Conservation (phyloP, 2,113 vertebrate genomes). For the Heterotis niloticus region DNA sequence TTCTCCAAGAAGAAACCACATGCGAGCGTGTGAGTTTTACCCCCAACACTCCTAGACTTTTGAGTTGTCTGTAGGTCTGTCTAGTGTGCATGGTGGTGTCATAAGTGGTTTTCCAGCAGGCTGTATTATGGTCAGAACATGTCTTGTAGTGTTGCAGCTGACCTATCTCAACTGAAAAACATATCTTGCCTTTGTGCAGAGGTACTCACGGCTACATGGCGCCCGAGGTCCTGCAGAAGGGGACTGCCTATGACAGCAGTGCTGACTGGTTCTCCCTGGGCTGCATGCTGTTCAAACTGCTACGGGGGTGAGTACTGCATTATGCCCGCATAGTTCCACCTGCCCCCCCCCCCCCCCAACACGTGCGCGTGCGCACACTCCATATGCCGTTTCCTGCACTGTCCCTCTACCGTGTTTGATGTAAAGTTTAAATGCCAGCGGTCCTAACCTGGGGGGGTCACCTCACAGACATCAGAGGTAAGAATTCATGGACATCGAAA, state of each 20-base stretch:
- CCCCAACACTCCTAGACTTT: too few relatives aligned
- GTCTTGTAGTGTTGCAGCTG: constrained; percentile 5
- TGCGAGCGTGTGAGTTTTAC: constrained; percentile 86
- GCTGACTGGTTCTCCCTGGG: constrained; percentile 98
- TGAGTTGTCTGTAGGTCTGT: background rate
- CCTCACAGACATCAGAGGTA: constrained; percentile 38
- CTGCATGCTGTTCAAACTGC: constrained; percentile 98
- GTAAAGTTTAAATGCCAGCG: constrained; percentile 61
- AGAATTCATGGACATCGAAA: constrained; percentile 11
- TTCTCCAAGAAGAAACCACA: constrained; percentile 98
- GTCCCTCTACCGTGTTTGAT: constrained; percentile 50
- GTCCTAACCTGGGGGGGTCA: constrained; percentile 54
- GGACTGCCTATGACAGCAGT: constrained; percentile 93
- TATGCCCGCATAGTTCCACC: background rate
- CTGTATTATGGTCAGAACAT: background rate
- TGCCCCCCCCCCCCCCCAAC: background rate
- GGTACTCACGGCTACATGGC: constrained; percentile 99
- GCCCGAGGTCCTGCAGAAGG: constrained; percentile 95
- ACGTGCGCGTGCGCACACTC: too few relatives aligned
- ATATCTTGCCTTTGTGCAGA: constrained; percentile 49
- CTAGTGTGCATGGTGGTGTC: too few relatives aligned
- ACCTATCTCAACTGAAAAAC: too few relatives aligned
- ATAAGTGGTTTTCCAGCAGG: background rate
- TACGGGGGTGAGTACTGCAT: constrained; percentile 79
- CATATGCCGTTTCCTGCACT: too few relatives aligned